Conservation (phyloP, 2,797 vertebrate species). For the Chelonia mydas region DNA sequence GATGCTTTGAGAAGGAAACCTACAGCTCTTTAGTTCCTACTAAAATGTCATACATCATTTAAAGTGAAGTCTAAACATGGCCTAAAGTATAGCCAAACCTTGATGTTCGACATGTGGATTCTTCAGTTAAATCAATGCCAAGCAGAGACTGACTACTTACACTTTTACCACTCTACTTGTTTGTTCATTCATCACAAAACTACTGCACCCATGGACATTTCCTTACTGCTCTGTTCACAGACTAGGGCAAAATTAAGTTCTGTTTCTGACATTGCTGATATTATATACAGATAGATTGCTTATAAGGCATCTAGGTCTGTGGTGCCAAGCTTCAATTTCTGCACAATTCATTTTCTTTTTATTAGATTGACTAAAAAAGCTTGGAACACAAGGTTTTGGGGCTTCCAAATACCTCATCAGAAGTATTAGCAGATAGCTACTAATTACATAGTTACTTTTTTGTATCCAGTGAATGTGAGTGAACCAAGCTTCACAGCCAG, state of each 20-base stretch:
- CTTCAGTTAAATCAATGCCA: conserved; percentile 19
- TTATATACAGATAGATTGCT: background rate
- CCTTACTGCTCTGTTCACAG: conserved; percentile 3
- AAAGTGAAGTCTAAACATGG: conserved; percentile 38
- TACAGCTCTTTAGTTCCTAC: conserved; percentile 62
- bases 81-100: conserved; percentile 24
- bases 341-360: background rate
- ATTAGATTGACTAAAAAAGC: background rate
- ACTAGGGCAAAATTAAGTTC: background rate
- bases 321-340: background rate
- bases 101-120: conserved; percentile 14
- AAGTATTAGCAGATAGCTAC: background rate
- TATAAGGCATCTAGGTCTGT: background rate
- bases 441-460: background rate
- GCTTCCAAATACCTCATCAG: background rate
- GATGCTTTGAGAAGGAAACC: conserved; percentile 45
- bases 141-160: conserved; percentile 31
- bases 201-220: background rate
- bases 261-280: background rate
- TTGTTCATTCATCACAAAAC: conserved; percentile 45
- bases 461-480: background rate
- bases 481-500: conserved; percentile 21
- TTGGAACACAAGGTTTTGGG: conserved; percentile 12
- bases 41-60: conserved; percentile 50
- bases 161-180: background rate